Evolutionary conservation across 2,797 vertebrate genomes (phyloP), one percentile per base, ranked within the genome.

Genomic region (Schizopygopsis malacanthus): DNA sequence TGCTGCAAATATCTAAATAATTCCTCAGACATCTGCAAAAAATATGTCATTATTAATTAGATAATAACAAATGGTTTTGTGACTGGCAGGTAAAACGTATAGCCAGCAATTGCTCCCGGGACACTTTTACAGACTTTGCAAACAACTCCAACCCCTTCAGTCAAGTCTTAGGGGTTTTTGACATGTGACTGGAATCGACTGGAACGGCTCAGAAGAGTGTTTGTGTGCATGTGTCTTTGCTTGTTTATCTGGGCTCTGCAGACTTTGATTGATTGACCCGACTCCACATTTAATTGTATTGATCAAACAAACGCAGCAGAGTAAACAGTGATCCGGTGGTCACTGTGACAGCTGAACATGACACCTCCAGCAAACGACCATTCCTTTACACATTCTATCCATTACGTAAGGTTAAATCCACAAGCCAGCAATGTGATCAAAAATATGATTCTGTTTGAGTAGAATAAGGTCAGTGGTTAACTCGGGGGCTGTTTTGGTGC

Each of bases 391-490:
- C 33, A 56, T 22, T 73, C 10, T 50, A 20, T 45, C n/a, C 28
- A 43, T 20, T 20, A 8, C 28, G 41, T 54, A 28, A 41, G n/a
- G 16, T 67, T 67, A 28, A 43, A 54, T 12, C 4, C 22, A 22
- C 61, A 10, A 65, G 25, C 61, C 54, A 20, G 87, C 82, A 87
- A 39, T 54, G 52, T 86, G 85, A 91, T 72, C 79, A 70, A 83
- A 85, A 76, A 59, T 41, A 16, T 15, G 63, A 54, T 50, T 79
- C 20, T 83, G 43, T 81, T 79, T 65, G 59, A 73, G 61, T 67
- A 79, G 47, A 77, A 78, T 86, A 79, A 84, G 67, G 8, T 73
- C 82, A 87, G 67, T 59, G 79, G 86, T 82, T 50, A 86, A 87
- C 87, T 87, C 56, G 69, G 41, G 83, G 69, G 69, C 75, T 73